Percentiles rank a stretch among this genome's conserved stretches.
Evolutionary conservation across 2,888 invertebrate species (phyloP).

Genomic region (Aphrophora alni): DNA sequence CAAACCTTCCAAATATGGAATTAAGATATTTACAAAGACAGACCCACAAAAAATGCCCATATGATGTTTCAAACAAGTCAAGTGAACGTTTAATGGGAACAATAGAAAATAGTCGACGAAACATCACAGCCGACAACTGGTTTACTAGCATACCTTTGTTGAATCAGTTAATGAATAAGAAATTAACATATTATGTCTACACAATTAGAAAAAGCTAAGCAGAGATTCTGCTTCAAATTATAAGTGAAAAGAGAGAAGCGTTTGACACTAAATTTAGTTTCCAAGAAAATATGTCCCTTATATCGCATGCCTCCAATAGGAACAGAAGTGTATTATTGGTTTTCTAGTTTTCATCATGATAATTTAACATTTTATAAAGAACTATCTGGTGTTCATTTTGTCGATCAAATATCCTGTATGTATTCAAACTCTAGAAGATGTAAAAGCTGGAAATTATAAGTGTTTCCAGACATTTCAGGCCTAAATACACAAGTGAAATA

Average conservation of each 20-base stretch:
- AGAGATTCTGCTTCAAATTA: slow-evolving; percentile 9
- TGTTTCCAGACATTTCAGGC: slow-evolving; percentile 21
- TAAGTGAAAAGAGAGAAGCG: not conserved
- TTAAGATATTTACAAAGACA: not conserved
- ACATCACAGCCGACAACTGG: slow-evolving; percentile 29
- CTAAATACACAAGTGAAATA: slow-evolving; percentile 18
- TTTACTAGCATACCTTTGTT: slow-evolving; percentile 15
- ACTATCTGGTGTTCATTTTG: not conserved
- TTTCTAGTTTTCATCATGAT: not conserved
- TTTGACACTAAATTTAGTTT: slow-evolving; percentile 18
- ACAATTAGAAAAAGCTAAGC: slow-evolving; percentile 3
- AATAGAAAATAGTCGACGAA: slow-evolving; percentile 2
- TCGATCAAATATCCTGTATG: slow-evolving; percentile 14
- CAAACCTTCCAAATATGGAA: slow-evolving; percentile 16
- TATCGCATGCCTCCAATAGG: no score
- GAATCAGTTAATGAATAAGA: slow-evolving; percentile 3
- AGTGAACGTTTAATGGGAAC: slow-evolving; percentile 2
- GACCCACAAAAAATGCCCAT: not conserved
- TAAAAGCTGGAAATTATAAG: slow-evolving; percentile 3
- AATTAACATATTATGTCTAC: slow-evolving; percentile 20
- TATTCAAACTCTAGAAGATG: slow-evolving; percentile 14
- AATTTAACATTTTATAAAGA: slow-evolving; percentile 6
- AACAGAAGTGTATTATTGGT: no score
- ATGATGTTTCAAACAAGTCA: not conserved
- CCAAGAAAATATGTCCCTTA: not conserved